Conservation (phyloP, 2,888 invertebrate genomes). For the Crioceris asparagi region DNA sequence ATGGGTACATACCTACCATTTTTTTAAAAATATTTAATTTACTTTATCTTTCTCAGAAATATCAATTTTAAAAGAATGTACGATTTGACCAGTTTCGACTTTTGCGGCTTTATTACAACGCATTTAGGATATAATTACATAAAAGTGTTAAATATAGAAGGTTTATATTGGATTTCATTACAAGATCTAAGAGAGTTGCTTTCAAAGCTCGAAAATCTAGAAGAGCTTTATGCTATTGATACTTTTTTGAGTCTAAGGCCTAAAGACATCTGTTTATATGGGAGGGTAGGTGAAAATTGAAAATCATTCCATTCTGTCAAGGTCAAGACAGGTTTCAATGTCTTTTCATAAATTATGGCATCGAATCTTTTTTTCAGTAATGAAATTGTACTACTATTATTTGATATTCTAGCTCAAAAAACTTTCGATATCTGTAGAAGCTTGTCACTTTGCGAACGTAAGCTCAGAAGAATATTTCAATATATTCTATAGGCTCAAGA, state of each 20-base stretch:
- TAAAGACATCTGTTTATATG: constrained; percentile 10
- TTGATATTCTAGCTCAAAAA: constrained; percentile 4
- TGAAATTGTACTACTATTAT: no score
- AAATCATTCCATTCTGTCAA: no score
- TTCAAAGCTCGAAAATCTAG: constrained; percentile 11
- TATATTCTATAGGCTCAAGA: constrained; percentile 6
- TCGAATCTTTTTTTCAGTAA: no score
- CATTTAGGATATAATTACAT: constrained; percentile 11
- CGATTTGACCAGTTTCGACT: constrained; percentile 9
- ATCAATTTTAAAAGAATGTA: constrained; percentile 6
- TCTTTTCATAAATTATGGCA: no score
- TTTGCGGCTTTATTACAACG: constrained; percentile 11
- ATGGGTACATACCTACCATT: no score
- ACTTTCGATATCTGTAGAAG: constrained; percentile 12
- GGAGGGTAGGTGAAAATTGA: constrained; percentile 4
- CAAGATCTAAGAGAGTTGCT: constrained; percentile 12
- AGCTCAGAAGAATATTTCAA: constrained; percentile 6
- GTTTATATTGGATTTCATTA: constrained; percentile 14
- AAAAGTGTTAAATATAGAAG: constrained; percentile 13
- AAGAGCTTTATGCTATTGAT: constrained; percentile 14
- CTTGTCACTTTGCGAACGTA: constrained; percentile 8
- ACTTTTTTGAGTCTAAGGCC: constrained; percentile 13
- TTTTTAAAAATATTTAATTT: no score
- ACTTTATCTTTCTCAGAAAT: not conserved
- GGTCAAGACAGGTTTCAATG: no score